A percentile compares a stretch with the other conserved stretches of the same genome.
phyloP scores from a whole-genome alignment of 2,888 invertebrate genomes.

The Altica lythri region DNA sequence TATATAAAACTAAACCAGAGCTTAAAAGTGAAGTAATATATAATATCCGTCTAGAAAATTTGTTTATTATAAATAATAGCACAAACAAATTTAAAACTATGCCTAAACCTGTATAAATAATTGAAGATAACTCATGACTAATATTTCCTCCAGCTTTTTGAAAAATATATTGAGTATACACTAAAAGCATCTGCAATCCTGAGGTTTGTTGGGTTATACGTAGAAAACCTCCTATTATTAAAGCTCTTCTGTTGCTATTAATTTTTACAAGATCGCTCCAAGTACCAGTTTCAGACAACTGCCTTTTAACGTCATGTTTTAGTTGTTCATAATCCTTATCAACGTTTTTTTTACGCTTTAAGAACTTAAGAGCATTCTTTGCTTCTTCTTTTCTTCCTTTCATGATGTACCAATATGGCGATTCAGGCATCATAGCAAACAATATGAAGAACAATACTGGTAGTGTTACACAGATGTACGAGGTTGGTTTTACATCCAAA shows the following conservation, averaged over 20 bases:
- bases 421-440: conserved; percentile 68
- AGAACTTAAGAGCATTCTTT: conserved; percentile 37
- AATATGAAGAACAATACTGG: conserved; percentile 62
- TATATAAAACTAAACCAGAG: not conserved
- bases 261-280: conserved; percentile 47
- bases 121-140: conserved; percentile 43
- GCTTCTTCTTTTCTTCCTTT: conserved; percentile 42
- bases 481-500: conserved; percentile 60
- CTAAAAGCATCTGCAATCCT: conserved; percentile 44
- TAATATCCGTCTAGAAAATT: not conserved
- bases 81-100: not conserved
- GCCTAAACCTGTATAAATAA: not conserved
- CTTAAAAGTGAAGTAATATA: conserved; percentile 1
- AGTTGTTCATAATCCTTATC: conserved; percentile 42
- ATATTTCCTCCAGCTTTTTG: conserved; percentile 47
- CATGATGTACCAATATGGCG: conserved; percentile 46
- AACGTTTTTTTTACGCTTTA: conserved; percentile 42
- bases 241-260: conserved; percentile 44
- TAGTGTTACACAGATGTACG: conserved; percentile 62
- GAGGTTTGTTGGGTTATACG: conserved; percentile 47
- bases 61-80: not conserved
- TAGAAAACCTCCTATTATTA: conserved; percentile 44
- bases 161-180: conserved; percentile 49
- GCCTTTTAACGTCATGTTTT: conserved; percentile 44
- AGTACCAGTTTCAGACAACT: conserved; percentile 47